Percentiles rank a stretch among this genome's conserved stretches.
These are phyloP conservation scores for Alloplasta piceator DNA, from an alignment of 2,888 invertebrate genomes.

Conservation along the genomic window DNA sequence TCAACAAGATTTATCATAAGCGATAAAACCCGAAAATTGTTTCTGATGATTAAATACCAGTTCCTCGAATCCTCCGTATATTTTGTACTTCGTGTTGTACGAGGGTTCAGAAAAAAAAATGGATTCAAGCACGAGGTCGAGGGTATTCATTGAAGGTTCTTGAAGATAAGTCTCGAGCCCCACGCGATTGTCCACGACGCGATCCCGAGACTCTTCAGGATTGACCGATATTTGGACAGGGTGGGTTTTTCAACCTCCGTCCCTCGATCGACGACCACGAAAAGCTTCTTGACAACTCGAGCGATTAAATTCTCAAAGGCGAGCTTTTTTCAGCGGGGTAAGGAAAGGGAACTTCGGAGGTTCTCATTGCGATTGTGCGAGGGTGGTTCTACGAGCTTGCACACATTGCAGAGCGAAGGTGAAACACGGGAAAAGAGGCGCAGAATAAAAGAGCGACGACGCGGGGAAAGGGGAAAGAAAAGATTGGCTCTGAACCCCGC, in stretches of 20 bases:
- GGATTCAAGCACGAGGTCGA: conserved; percentile 50
- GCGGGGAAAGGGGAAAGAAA: conserved; percentile 33
- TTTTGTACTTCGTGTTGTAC: background rate
- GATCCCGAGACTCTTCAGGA: conserved; percentile 56
- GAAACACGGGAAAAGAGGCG: conserved; percentile 28
- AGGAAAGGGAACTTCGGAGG: conserved; percentile 39
- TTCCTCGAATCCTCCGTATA: background rate
- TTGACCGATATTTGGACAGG: conserved; percentile 65
- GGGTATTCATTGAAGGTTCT: conserved; percentile 29
- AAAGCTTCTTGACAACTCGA: conserved; percentile 46
- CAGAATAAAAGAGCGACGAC: conserved; percentile 41
- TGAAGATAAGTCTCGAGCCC: conserved; percentile 20
- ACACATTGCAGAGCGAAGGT: conserved; percentile 16
- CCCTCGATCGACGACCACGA: conserved; percentile 40
- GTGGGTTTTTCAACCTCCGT: conserved; percentile 36
- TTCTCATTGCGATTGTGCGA: conserved; percentile 26
- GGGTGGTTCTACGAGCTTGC: conserved; percentile 36
- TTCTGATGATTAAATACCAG: background rate
- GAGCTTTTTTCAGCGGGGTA: conserved; percentile 34
- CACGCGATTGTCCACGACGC: conserved; percentile 40
- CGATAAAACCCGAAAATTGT: background rate
- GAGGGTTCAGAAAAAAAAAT: conserved; percentile 4
- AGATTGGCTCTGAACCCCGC: conserved; percentile 20
- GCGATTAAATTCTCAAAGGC: conserved; percentile 62
- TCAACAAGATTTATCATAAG: no score